Base-by-base conservation (phyloP, 2,113 vertebrate genomes). In the Xiphias gladius region DNA sequence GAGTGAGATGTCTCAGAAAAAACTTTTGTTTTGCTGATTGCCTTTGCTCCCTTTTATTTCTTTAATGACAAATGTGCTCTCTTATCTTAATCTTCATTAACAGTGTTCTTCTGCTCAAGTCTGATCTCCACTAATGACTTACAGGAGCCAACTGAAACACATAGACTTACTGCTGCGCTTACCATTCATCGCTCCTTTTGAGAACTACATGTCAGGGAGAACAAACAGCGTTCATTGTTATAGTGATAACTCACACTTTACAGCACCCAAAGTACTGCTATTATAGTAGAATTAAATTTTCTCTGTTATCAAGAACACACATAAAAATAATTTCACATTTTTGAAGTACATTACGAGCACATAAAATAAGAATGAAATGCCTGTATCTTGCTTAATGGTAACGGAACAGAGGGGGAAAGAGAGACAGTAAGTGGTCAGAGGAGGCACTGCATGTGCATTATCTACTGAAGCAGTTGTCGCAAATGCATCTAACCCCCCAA, bases 71-170 rank as follows among this genome's bases (percentile, higher is more conserved):
- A 73, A 89, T 79, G 58, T 83, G 59, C 70, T 83, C 61, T 89
- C 80, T 89, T 85, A 92, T 93, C 88, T 88, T 82, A 84, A 85
- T 88, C 78, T 79, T 88, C 73, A 54, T 90, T 90, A 88, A 83
- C 11, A 24, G 66, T 30, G 14, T 80, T 80, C 64, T 80, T 48
- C 67, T 69, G 73, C 55, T 76, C 32, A 37, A 58, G 71, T 84
- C 74, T 85, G 85, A 90, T 91, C 86, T 70, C 79, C 12, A 22
- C 71, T 86, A 88, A 92, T 86, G 88, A 83, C 84, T 86, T 73
- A 68, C 82, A 87, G 78, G 52, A 85, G 73, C 52, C 63, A 59
- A 43, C n/a, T 65, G 54, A 80, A 85, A 80, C 72, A 59, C 52
- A 83, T 76, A 75, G 62, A 35, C 55, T 87, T 48, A 70, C 62